Conservation (phyloP, 2,113 vertebrate species). For the Microcebus lehilahytsara region DNA sequence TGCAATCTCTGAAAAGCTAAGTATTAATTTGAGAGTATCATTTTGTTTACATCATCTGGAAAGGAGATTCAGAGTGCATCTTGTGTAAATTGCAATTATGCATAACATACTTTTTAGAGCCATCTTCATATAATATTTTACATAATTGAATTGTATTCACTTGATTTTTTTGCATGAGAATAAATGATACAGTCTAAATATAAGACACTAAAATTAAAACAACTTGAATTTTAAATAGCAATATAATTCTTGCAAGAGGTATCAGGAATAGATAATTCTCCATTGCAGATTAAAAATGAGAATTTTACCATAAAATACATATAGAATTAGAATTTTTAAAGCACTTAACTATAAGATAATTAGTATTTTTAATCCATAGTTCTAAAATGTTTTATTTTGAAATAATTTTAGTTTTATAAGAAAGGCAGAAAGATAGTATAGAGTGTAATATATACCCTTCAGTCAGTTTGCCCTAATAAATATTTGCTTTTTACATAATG, state of each 20-base stretch:
- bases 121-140: constrained; percentile 28
- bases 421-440: not conserved
- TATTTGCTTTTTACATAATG: not conserved
- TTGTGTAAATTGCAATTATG: constrained; percentile 50
- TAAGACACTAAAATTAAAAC: not conserved
- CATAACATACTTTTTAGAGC: not conserved
- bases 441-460: not conserved
- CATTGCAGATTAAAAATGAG: not conserved
- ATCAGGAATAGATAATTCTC: not conserved
- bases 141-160: constrained; percentile 50
- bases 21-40: constrained; percentile 59
- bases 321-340: not conserved
- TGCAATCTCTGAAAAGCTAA: constrained; percentile 54
- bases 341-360: not conserved
- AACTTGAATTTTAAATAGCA: constrained; percentile 22
- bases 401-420: not conserved
- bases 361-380: not conserved
- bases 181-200: not conserved
- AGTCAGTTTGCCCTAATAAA: not conserved
- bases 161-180: not conserved
- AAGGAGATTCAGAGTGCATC: not conserved
- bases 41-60: constrained; percentile 52
- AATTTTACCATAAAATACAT: not conserved
- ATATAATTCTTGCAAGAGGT: not conserved
- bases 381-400: not conserved